Base-by-base conservation (phyloP, 2,113 vertebrate species). In the Piprites chloris region DNA sequence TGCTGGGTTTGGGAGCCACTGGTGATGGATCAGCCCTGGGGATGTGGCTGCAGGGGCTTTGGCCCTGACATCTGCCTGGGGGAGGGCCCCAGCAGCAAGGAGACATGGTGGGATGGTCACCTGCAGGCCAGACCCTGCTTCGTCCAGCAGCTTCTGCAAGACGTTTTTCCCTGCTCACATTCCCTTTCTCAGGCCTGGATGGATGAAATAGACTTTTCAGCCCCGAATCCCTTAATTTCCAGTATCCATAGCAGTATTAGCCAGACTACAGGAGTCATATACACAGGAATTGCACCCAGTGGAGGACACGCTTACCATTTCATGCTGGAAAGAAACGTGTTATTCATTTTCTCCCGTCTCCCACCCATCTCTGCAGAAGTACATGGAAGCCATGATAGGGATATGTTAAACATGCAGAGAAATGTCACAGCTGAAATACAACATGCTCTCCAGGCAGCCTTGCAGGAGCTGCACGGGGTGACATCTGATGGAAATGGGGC, bases 151-250 rank as follows among this genome's bases (percentile, higher is more conserved):
- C 35, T 85, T 85, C 55, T 73, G 76, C 9, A 5, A 91, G 85
- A 56, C 26, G 2, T 27, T 39, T 55, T 49, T 15, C 52, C 52
- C 37, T 61, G 65, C 49, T 89, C 2, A 1, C 76, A 14, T 85
- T 96, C 37, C 55, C 63, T 95, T 79, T 76, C 79, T 59, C 2
- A 13, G 74, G 80, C 63, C 81, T 78, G 87, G 68, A 32, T 90
- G 90, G 82, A 93, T 93, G 87, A 96, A 93, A 94, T 18, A 20
- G 93, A 92, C 89, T 95, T 96, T 66, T 47, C 72, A 95, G 81
- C 50, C 68, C 81, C 1, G 93, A 97, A 97, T 97, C 97, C 94
- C 74, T 96, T 97, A 96, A 97, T 96, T 94, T 95, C 68, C 93
- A 68, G 66, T 80, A 94, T 88, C 81, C 90, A 96, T 96, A 93